phyloP scores from a whole-genome alignment of 35 echinoderm and acorn worm genomes.

The Holothuria glaberrima region DNA sequence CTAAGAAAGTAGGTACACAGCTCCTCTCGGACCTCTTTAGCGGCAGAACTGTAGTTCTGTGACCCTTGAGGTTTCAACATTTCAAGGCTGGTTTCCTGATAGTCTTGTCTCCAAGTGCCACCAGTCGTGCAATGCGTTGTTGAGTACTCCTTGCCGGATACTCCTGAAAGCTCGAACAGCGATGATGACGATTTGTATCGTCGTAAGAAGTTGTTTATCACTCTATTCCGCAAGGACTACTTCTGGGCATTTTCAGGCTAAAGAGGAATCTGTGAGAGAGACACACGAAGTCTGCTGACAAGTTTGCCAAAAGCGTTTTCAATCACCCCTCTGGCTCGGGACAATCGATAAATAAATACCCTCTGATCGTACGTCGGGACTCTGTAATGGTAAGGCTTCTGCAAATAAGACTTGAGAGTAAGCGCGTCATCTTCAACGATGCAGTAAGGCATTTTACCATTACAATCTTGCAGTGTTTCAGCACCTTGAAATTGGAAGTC shows the following conservation, averaged over 20 bases:
- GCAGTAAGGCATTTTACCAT: slow-evolving; percentile 51
- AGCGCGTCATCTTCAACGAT: slow-evolving; percentile 56
- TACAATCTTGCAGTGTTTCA: background rate
- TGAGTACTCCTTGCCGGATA: too few relatives aligned
- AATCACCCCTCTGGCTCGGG: slow-evolving; percentile 59
- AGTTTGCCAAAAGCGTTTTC: slow-evolving; percentile 84
- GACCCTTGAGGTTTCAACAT: too few relatives aligned
- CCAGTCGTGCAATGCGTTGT: too few relatives aligned
- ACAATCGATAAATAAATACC: slow-evolving; percentile 76
- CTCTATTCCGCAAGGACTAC: background rate
- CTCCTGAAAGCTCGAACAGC: too few relatives aligned
- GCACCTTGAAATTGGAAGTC: slow-evolving; percentile 8
- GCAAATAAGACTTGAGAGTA: slow-evolving; percentile 20
- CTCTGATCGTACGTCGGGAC: background rate
- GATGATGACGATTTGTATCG: too few relatives aligned
- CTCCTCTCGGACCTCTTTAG: too few relatives aligned
- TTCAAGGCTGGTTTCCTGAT: too few relatives aligned
- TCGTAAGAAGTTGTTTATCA: background rate
- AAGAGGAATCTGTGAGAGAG: background rate
- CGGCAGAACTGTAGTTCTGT: too few relatives aligned
- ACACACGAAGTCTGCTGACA: slow-evolving; percentile 51
- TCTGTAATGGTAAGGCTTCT: slow-evolving; percentile 22
- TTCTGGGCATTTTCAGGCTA: slow-evolving; percentile 1
- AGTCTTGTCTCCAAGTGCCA: too few relatives aligned
- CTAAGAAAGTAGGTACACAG: too few relatives aligned